Conservation (phyloP, 2,888 invertebrate genomes). For the Eupithecia vulgata region DNA sequence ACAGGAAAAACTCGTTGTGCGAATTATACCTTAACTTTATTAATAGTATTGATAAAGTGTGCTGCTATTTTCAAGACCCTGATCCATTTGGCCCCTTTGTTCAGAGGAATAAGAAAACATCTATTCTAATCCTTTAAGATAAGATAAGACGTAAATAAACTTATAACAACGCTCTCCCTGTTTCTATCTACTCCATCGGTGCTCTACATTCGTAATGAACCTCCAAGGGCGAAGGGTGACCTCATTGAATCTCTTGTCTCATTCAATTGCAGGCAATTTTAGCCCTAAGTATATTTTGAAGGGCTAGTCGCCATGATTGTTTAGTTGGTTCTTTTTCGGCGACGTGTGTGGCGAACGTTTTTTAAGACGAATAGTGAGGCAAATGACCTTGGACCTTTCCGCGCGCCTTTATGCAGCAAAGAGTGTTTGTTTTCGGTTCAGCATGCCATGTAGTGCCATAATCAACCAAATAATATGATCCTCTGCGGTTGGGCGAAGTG, state of each 20-base stretch:
- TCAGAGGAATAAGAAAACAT: slow-evolving; percentile 15
- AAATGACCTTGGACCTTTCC: too few species aligned
- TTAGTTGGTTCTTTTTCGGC: background rate
- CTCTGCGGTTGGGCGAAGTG: too few species aligned
- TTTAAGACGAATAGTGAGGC: too few species aligned
- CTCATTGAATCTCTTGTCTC: slow-evolving; percentile 37
- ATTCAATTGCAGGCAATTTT: slow-evolving; percentile 25
- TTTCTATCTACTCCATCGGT: slow-evolving; percentile 41
- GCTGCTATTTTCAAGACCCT: slow-evolving; percentile 5
- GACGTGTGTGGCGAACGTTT: background rate
- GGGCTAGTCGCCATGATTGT: background rate
- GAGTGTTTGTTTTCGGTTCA: too few species aligned
- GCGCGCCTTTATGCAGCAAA: too few species aligned
- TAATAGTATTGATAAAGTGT: background rate
- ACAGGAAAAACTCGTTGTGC: too few species aligned
- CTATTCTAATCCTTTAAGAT: slow-evolving; percentile 38
- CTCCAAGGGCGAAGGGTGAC: slow-evolving; percentile 52
- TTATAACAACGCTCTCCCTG: slow-evolving; percentile 33
- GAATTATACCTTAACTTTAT: too few species aligned
- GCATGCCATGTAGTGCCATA: too few species aligned
- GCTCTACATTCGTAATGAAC: slow-evolving; percentile 53
- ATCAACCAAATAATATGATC: too few species aligned
- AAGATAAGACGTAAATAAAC: slow-evolving; percentile 38
- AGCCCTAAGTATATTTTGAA: background rate
- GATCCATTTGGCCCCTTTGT: slow-evolving; percentile 24